Conservation (phyloP, 2,113 vertebrate species). For the Xerus inauris region DNA sequence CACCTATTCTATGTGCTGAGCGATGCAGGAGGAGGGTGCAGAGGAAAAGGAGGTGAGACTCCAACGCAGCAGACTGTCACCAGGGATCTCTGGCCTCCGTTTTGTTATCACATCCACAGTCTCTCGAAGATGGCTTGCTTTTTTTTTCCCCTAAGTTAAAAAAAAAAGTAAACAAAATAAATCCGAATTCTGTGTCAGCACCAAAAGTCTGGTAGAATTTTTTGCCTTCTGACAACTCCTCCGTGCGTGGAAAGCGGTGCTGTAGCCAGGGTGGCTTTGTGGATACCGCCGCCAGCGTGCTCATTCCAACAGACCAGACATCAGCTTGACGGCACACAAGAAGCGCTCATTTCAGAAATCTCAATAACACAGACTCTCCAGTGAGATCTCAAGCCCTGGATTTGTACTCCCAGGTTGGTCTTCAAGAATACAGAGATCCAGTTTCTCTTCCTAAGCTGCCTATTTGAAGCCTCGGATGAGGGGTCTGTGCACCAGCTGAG, state of each 20-base stretch:
- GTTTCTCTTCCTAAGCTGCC: constrained; percentile 61
- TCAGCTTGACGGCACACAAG: constrained; percentile 43
- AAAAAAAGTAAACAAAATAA: neutral
- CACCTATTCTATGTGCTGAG: constrained; percentile 87
- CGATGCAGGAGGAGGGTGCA: constrained; percentile 8
- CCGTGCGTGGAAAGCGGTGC: neutral
- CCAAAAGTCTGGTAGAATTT: neutral
- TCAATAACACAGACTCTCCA: constrained; percentile 61
- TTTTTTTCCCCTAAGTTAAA: neutral
- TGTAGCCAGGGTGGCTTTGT: neutral
- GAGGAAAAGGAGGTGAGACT: constrained; percentile 58
- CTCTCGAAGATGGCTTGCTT: constrained; percentile 44
- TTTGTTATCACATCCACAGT: constrained; percentile 8
- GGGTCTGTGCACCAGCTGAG: neutral
- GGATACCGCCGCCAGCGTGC: neutral
- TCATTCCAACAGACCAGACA: constrained; percentile 8
- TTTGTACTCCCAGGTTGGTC: constrained; percentile 47
- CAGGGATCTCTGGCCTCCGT: constrained; percentile 42
- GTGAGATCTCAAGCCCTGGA: constrained; percentile 48
- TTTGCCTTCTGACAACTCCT: neutral
- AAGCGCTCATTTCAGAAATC: constrained; percentile 60
- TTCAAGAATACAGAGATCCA: constrained; percentile 38
- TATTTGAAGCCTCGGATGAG: constrained; percentile 16
- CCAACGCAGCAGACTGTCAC: constrained; percentile 52
- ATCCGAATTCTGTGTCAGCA: constrained; percentile 55